These are phyloP conservation scores for Miichthys miiuy DNA, from an alignment of 2,797 vertebrate genomes.

Conservation along the genomic window DNA sequence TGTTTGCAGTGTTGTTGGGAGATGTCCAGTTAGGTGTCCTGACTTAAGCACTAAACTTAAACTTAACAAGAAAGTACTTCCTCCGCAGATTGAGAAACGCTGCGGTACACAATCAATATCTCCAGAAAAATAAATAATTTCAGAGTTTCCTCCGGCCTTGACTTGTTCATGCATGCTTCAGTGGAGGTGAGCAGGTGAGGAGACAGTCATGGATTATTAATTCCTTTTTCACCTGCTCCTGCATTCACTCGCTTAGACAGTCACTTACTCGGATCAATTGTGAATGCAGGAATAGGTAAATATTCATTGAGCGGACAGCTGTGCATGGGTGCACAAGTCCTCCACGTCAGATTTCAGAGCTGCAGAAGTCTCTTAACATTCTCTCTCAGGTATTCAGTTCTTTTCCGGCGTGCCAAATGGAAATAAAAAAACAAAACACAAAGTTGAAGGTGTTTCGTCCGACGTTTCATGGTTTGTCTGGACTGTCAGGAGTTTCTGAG, in stretches of 20 bases:
- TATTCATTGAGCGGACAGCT: slow-evolving; percentile 51
- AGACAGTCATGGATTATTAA: slow-evolving; percentile 66
- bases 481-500: not conserved
- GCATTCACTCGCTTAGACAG: slow-evolving; percentile 40
- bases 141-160: slow-evolving; percentile 35
- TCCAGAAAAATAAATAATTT: slow-evolving; percentile 48
- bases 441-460: not conserved
- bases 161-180: slow-evolving; percentile 49
- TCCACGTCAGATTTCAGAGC: slow-evolving; percentile 12
- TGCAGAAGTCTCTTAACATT: slow-evolving; percentile 16
- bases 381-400: not conserved
- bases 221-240: slow-evolving; percentile 38
- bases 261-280: slow-evolving; percentile 48
- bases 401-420: not conserved
- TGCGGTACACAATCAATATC: slow-evolving; percentile 54
- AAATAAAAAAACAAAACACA: not conserved
- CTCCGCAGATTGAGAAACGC: slow-evolving; percentile 11
- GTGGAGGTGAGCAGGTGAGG: slow-evolving; percentile 52
- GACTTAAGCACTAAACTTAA: slow-evolving; percentile 4
- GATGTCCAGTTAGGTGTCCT: slow-evolving; percentile 6
- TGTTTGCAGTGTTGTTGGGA: not conserved
- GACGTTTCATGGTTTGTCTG: slow-evolving; percentile 7
- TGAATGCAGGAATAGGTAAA: slow-evolving; percentile 53
- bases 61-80: slow-evolving; percentile 1
- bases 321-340: slow-evolving; percentile 33